Conservation (phyloP, 2,888 invertebrate genomes). For the Trachelus troglodyta region DNA sequence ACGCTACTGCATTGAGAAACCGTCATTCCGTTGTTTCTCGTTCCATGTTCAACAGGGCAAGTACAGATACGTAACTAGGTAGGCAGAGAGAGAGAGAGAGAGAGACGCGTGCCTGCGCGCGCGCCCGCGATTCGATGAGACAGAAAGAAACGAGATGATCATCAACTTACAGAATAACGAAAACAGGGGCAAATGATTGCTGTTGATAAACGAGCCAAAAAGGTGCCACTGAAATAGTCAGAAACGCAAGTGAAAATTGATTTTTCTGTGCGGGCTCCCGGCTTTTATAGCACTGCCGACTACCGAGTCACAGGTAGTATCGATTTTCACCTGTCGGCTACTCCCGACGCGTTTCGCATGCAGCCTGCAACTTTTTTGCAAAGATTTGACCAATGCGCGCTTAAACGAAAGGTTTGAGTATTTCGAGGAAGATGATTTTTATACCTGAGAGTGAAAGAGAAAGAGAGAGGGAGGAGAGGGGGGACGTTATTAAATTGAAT, state of each 20-base stretch:
- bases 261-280: constrained; percentile 50
- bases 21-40: background rate
- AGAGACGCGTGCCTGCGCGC: constrained; percentile 1
- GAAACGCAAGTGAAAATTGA: constrained; percentile 43
- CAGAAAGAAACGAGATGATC: background rate
- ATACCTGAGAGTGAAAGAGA: constrained; percentile 2
- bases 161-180: background rate
- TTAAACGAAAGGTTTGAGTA: background rate
- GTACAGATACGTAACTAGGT: background rate
- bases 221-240: background rate
- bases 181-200: background rate
- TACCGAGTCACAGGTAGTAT: constrained; percentile 43
- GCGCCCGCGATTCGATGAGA: background rate
- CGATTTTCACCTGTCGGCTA: constrained; percentile 55
- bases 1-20: background rate
- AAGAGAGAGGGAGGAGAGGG: constrained; percentile 29
- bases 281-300: background rate
- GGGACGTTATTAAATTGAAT: constrained; percentile 6
- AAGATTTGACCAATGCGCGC: background rate
- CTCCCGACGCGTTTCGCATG: constrained; percentile 24
- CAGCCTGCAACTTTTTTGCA: background rate
- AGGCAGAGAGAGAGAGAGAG: background rate
- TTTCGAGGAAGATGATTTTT: background rate
- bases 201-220: background rate
- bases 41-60: background rate